phyloP scores from a whole-genome alignment of 2,888 invertebrate genomes.

The Drosophila fulvimacula region DNA sequence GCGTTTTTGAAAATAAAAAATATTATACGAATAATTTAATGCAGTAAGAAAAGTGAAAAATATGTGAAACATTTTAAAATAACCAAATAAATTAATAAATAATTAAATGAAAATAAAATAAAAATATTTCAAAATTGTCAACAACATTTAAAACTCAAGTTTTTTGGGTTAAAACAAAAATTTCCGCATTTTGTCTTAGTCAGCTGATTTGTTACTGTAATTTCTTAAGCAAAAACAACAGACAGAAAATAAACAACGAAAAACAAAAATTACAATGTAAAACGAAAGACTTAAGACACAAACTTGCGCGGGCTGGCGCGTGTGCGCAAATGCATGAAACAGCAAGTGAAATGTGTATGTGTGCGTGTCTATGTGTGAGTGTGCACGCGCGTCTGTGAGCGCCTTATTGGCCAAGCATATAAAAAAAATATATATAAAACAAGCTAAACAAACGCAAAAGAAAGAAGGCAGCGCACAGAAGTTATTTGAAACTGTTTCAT shows the following conservation, averaged over 20 bases:
- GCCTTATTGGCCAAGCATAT: slow-evolving; percentile 49
- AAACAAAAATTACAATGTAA: slow-evolving; percentile 14
- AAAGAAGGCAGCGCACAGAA: slow-evolving; percentile 34
- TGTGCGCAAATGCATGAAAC: slow-evolving; percentile 65
- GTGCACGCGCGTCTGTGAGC: slow-evolving; percentile 27
- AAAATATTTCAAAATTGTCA: background rate
- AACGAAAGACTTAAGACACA: slow-evolving; percentile 77
- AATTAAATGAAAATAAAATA: background rate
- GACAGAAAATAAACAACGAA: slow-evolving; percentile 15
- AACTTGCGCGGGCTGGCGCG: slow-evolving; percentile 66
- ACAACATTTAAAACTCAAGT: background rate
- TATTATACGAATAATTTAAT: background rate
- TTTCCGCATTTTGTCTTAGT: slow-evolving; percentile 45
- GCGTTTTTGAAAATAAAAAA: slow-evolving; percentile 5
- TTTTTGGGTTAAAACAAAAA: slow-evolving; percentile 7
- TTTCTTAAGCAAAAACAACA: slow-evolving; percentile 15
- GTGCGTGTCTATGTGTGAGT: slow-evolving; percentile 21
- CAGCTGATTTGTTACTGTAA: slow-evolving; percentile 8
- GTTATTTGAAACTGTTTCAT: slow-evolving; percentile 44
- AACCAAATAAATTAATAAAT: background rate
- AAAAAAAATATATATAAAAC: slow-evolving; percentile 24
- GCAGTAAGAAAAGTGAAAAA: background rate
- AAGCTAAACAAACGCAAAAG: slow-evolving; percentile 15
- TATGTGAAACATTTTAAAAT: background rate
- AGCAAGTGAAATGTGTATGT: slow-evolving; percentile 38